Evolutionary conservation across 2,888 invertebrate species (phyloP).

Genomic region (Slavum lentiscoides): DNA sequence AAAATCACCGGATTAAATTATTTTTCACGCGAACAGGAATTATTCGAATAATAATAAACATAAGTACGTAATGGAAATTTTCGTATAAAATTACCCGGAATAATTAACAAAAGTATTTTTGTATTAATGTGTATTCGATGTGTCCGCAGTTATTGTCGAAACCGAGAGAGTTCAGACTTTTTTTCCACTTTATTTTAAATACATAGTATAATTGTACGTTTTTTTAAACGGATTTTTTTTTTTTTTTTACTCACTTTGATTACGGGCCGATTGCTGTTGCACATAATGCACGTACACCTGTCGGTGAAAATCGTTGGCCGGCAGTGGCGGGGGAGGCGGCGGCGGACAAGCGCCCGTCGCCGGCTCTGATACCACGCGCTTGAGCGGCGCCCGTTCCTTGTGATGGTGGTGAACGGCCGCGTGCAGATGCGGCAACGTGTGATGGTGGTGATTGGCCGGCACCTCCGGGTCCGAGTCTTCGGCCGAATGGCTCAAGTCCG

Average conservation of each 20-base stretch:
- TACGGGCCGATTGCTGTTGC: slow-evolving; percentile 12
- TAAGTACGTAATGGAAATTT: too few relatives aligned
- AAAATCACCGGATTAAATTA: too few relatives aligned
- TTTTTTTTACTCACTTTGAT: slow-evolving; percentile 6
- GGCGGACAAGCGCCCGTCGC: slow-evolving; percentile 64
- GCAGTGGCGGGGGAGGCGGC: slow-evolving; percentile 73
- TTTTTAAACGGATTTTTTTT: too few relatives aligned
- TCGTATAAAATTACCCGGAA: too few relatives aligned
- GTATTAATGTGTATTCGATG: too few relatives aligned
- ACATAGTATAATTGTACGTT: too few relatives aligned
- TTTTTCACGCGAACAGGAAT: too few relatives aligned
- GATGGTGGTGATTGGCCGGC: slow-evolving; percentile 54
- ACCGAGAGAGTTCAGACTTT: too few relatives aligned
- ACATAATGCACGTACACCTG: slow-evolving; percentile 32
- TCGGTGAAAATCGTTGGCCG: slow-evolving; percentile 14
- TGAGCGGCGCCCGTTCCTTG: slow-evolving; percentile 58
- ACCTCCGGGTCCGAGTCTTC: slow-evolving; percentile 56
- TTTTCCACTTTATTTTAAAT: too few relatives aligned
- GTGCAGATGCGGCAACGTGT: slow-evolving; percentile 52
- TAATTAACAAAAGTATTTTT: too few relatives aligned
- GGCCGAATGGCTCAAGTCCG: slow-evolving; percentile 59
- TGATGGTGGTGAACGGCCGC: slow-evolving; percentile 56
- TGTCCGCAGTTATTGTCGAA: too few relatives aligned
- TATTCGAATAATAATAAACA: too few relatives aligned
- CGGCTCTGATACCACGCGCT: slow-evolving; percentile 67